Conservation (phyloP, 2,797 vertebrate species). For the Echiichthys vipera region DNA sequence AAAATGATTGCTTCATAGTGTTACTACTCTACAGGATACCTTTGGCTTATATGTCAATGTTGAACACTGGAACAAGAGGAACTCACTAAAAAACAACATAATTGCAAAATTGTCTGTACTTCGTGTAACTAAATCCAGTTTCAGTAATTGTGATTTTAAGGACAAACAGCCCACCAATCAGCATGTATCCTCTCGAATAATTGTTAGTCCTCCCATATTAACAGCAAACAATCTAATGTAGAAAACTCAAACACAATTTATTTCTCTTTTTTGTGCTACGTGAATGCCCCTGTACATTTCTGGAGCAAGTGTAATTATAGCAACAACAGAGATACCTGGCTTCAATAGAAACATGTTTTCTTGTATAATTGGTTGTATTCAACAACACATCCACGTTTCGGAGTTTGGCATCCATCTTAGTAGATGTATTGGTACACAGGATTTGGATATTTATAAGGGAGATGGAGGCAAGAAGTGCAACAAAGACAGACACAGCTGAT, state of each 20-base stretch:
- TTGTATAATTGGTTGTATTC: not conserved
- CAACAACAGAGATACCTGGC: not conserved
- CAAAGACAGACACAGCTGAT: constrained; percentile 13
- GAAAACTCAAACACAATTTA: not conserved
- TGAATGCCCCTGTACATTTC: not conserved
- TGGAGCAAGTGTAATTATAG: not conserved
- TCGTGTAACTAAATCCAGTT: not conserved
- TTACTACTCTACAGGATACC: not conserved
- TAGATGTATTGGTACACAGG: not conserved
- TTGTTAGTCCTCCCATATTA: not conserved
- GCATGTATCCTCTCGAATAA: not conserved
- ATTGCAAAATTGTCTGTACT: not conserved
- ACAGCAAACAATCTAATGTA: not conserved
- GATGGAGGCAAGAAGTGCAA: constrained; percentile 21
- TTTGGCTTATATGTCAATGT: not conserved
- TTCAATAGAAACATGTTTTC: not conserved
- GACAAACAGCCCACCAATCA: not conserved
- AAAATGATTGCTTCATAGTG: not conserved
- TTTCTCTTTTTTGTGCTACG: not conserved
- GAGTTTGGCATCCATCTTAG: not conserved
- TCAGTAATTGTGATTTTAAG: not conserved
- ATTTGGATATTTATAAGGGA: constrained; percentile 8
- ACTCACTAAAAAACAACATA: not conserved
- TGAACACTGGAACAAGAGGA: not conserved
- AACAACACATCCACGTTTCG: not conserved